These are phyloP conservation scores for Hiodon alosoides DNA, from an alignment of 2,113 vertebrate species.

Conservation along the genomic window DNA sequence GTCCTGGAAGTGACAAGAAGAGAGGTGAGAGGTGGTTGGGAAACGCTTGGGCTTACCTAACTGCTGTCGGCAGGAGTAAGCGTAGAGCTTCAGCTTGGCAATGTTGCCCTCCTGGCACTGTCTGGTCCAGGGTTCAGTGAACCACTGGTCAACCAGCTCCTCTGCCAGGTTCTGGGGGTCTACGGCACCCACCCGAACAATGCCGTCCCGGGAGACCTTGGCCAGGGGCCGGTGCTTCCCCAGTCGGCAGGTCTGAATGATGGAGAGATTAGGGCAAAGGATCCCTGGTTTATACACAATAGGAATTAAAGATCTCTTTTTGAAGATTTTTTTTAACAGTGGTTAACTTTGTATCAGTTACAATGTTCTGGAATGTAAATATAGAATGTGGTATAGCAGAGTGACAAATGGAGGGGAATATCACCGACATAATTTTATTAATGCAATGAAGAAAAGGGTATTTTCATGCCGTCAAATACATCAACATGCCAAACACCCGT, in stretches of 20 bases:
- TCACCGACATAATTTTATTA: too few species aligned
- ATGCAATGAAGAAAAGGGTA: too few species aligned
- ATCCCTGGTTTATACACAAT: background rate
- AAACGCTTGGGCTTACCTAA: slow-evolving; percentile 66
- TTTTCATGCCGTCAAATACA: too few species aligned
- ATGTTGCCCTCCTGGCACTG: slow-evolving; percentile 86
- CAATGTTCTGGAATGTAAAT: too few species aligned
- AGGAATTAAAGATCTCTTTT: too few species aligned
- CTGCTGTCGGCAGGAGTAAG: slow-evolving; percentile 85
- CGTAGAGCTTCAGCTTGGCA: slow-evolving; percentile 87
- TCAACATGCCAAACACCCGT: too few species aligned
- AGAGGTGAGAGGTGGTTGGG: background rate
- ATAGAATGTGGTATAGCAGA: too few species aligned
- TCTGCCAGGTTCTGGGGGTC: slow-evolving; percentile 71
- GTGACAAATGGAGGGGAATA: too few species aligned
- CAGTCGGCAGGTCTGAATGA: slow-evolving; percentile 81
- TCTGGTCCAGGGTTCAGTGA: slow-evolving; percentile 77
- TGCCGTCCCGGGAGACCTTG: slow-evolving; percentile 86
- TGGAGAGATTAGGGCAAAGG: slow-evolving; percentile 16
- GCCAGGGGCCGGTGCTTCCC: slow-evolving; percentile 93
- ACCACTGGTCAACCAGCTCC: slow-evolving; percentile 81
- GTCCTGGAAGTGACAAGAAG: background rate
- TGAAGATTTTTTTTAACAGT: too few species aligned
- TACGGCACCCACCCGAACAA: slow-evolving; percentile 75
- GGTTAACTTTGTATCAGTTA: too few species aligned